phyloP scores from a whole-genome alignment of 1,140 invertebrate genomes.

The Trachymyrmex septentrionalis region DNA sequence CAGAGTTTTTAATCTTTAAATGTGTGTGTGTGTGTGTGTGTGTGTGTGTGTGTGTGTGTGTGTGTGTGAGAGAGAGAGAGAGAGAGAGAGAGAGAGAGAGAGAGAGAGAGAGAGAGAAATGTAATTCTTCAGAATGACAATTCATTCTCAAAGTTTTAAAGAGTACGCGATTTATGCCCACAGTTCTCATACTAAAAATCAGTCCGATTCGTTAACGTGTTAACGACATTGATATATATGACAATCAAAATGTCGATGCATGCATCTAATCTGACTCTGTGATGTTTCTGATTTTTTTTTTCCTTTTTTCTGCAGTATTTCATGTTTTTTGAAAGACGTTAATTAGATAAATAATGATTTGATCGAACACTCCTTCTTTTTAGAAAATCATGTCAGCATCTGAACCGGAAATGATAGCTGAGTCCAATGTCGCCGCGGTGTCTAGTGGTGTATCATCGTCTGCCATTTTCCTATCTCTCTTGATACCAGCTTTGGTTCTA shows the following conservation, averaged over 20 bases:
- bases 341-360: neutral
- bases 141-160: no score
- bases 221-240: no score
- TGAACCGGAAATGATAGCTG: constrained; percentile 83
- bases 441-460: constrained; percentile 86
- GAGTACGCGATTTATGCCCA: no score
- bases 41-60: no score
- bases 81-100: no score
- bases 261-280: neutral
- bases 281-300: neutral
- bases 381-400: constrained; percentile 81
- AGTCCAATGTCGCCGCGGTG: constrained; percentile 80
- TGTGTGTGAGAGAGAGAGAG: no score
- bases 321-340: neutral
- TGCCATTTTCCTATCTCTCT: constrained; percentile 89
- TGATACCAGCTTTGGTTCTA: constrained; percentile 89
- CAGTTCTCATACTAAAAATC: no score
- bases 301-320: neutral
- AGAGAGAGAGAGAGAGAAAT: no score
- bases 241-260: neutral
- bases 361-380: neutral
- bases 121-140: no score
- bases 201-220: no score
- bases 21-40: no score
- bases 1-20: no score